These are phyloP conservation scores for Stegostoma tigrinum DNA, from an alignment of 2,113 vertebrate genomes.

Conservation along the genomic window DNA sequence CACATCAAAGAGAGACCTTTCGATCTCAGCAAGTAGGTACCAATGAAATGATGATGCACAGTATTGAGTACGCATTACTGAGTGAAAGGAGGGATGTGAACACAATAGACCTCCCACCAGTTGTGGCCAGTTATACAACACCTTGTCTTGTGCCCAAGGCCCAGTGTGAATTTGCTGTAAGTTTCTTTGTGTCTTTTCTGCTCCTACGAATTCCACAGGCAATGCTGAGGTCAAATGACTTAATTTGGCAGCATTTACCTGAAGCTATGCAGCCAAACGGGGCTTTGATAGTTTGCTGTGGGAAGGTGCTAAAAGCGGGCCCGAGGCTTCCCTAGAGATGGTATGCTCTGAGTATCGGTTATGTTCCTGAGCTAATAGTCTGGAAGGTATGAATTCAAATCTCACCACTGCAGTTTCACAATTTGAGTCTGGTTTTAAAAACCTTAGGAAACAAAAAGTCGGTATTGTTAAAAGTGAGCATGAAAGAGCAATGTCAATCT, in stretches of 20 bases:
- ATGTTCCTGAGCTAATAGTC: neutral
- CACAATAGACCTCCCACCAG: neutral
- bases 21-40: neutral
- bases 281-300: neutral
- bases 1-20: neutral
- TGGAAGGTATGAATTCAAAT: neutral
- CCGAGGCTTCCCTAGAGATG: neutral
- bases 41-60: neutral
- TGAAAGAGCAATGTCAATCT: neutral
- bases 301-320: neutral
- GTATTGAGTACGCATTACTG: neutral
- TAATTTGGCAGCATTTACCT: neutral
- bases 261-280: neutral
- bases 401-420: neutral
- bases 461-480: neutral
- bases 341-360: neutral
- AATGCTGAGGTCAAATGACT: neutral
- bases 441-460: neutral
- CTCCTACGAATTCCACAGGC: neutral
- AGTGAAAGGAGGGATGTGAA: neutral
- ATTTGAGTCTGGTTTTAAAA: neutral
- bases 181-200: neutral
- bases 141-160: neutral
- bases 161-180: neutral
- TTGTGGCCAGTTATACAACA: neutral